A percentile compares a stretch with the other conserved stretches of the same genome.
These are phyloP conservation scores for Callionymus lyra DNA, from an alignment of 2,113 vertebrate species.

Conservation along the genomic window DNA sequence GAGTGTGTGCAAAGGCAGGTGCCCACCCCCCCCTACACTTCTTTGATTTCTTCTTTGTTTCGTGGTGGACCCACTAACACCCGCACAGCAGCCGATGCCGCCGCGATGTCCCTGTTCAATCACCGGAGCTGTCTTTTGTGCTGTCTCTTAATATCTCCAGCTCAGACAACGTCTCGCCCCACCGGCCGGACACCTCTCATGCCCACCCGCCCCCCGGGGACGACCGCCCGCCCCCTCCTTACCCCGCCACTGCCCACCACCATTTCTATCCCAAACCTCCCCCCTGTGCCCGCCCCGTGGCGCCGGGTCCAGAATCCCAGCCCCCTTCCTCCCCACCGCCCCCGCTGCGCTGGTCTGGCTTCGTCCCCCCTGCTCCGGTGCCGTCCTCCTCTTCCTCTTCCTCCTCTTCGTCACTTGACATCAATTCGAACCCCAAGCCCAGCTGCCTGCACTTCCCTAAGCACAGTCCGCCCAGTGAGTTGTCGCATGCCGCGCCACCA, in stretches of 20 bases:
- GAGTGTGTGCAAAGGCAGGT: constrained; percentile 53
- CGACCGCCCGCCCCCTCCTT: constrained; percentile 65
- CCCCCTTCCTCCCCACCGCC: constrained; percentile 61
- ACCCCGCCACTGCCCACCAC: constrained; percentile 60
- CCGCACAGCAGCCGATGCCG: constrained; percentile 28
- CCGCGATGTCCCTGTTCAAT: constrained; percentile 57
- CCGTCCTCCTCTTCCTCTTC: constrained; percentile 65
- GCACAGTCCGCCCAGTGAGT: constrained; percentile 63
- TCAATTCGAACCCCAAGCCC: constrained; percentile 75
- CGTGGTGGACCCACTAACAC: constrained; percentile 35
- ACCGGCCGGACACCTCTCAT: constrained; percentile 76
- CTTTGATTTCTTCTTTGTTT: constrained; percentile 30
- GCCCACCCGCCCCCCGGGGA: constrained; percentile 65
- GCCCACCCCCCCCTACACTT: constrained; percentile 36
- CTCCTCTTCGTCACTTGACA: constrained; percentile 71
- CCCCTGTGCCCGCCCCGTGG: constrained; percentile 65
- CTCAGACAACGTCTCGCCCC: constrained; percentile 72
- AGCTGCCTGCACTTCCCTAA: constrained; percentile 75
- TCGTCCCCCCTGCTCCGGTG: constrained; percentile 62
- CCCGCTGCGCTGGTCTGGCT: constrained; percentile 66
- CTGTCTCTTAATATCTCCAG: constrained; percentile 74
- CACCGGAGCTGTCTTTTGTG: constrained; percentile 67
- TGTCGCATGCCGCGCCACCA: constrained; percentile 56
- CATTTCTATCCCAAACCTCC: constrained; percentile 64
- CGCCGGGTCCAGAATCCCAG: constrained; percentile 69